Conservation (phyloP, 2,113 vertebrate species). For the Aix galericulata region DNA sequence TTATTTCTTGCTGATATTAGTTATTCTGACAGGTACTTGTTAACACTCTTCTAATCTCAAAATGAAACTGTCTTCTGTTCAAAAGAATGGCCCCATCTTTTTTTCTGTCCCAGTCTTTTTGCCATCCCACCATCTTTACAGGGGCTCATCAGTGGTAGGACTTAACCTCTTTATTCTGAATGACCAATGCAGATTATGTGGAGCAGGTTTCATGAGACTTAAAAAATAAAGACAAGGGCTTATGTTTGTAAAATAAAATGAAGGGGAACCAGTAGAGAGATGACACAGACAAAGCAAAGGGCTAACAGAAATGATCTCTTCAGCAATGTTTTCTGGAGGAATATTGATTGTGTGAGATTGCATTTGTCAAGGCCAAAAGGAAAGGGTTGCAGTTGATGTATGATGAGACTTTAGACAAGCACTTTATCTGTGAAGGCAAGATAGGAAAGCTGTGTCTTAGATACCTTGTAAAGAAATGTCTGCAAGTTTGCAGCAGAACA, state of each 20-base stretch:
- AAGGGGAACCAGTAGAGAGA: neutral
- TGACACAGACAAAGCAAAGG: constrained; percentile 10
- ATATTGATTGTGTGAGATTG: neutral
- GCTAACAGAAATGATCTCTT: neutral
- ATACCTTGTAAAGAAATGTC: neutral
- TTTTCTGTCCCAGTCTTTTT: neutral
- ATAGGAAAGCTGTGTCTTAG: neutral
- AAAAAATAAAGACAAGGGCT: neutral
- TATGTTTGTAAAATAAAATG: neutral
- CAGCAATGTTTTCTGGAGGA: neutral
- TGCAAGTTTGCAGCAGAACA: neutral
- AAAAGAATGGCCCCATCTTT: accelerated
- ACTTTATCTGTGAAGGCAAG: neutral
- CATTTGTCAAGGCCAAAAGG: neutral
- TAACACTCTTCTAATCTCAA: neutral
- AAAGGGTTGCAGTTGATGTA: neutral
- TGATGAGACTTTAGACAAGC: neutral
- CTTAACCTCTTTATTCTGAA: neutral
- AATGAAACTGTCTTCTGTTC: neutral
- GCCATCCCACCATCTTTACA: neutral
- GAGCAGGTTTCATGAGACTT: neutral
- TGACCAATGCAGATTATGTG: neutral
- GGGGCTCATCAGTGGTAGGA: neutral
- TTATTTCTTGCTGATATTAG: neutral
- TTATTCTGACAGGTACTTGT: neutral